Percentiles rank a stretch among this genome's conserved stretches.
These are phyloP conservation scores for Trematomus loennbergii DNA, from an alignment of 2,113 vertebrate genomes.

Conservation along the genomic window DNA sequence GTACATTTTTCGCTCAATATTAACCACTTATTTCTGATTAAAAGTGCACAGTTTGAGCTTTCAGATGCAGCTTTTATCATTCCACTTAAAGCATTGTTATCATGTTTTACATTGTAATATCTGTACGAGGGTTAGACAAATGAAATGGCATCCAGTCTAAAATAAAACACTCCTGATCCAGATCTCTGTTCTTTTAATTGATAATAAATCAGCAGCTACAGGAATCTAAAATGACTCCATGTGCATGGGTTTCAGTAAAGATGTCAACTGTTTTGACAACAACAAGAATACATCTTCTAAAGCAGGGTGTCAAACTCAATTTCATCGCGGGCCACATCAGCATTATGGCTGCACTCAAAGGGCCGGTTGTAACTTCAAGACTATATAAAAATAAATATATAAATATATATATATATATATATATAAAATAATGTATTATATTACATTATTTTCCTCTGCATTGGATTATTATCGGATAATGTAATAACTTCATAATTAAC, in stretches of 20 bases:
- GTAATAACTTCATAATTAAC: no score
- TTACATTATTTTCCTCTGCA: no score
- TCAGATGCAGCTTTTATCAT: constrained; percentile 9
- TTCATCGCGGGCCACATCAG: no score
- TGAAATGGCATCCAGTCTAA: background rate
- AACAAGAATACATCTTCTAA: background rate
- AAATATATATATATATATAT: no score
- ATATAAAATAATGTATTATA: no score
- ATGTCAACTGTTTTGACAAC: no score
- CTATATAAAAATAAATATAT: no score
- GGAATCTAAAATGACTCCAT: constrained; percentile 1
- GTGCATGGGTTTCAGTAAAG: background rate
- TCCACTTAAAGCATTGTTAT: background rate
- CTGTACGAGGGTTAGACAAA: background rate
- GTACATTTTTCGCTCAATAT: no score
- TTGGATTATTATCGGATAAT: no score
- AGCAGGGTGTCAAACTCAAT: no score
- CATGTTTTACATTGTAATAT: background rate
- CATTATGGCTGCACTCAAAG: no score
- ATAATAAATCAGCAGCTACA: background rate
- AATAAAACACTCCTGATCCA: background rate
- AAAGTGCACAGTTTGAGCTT: constrained; percentile 32
- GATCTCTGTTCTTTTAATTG: background rate
- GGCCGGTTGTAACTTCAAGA: no score
- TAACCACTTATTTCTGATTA: background rate